Evolutionary conservation across 2,888 invertebrate species (phyloP).

Genomic region (Meghimatium bilineatum): DNA sequence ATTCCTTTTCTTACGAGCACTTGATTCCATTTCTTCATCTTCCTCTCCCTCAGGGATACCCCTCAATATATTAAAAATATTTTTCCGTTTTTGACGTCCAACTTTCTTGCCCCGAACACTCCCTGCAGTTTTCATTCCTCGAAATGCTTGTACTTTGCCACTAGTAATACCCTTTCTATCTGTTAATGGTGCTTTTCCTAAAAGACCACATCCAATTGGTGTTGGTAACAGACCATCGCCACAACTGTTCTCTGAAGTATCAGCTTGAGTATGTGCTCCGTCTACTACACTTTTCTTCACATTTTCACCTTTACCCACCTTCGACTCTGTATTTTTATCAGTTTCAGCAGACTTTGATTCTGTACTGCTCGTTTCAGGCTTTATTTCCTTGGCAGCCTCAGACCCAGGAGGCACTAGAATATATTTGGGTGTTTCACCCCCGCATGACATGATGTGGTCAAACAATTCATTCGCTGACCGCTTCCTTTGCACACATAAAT

Average conservation of each 20-base stretch:
- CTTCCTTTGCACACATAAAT: constrained; percentile 78
- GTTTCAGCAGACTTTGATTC: not conserved
- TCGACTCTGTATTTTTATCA: not conserved
- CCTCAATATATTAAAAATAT: not conserved
- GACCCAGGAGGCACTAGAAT: constrained; percentile 75
- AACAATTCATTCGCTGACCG: constrained; percentile 78
- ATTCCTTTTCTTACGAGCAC: not conserved
- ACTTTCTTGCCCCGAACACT: not conserved
- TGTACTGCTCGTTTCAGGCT: too few relatives aligned
- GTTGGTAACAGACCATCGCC: not conserved
- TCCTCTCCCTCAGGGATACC: not conserved
- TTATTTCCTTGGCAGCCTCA: not conserved
- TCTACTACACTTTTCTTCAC: not conserved
- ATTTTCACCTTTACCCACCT: not conserved
- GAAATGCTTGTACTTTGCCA: not conserved
- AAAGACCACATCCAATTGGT: not conserved
- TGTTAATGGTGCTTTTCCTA: not conserved
- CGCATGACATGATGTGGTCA: constrained; percentile 77
- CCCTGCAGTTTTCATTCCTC: not conserved
- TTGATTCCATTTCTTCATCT: not conserved
- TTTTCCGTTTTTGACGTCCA: not conserved
- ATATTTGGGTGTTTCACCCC: constrained; percentile 80
- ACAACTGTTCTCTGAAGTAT: not conserved
- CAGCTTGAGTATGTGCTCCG: not conserved
- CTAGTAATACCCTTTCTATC: not conserved